Percentiles rank a stretch among this genome's conserved stretches.
These are phyloP conservation scores for Buathra laborator DNA, from an alignment of 2,888 invertebrate genomes.

Conservation along the genomic window DNA sequence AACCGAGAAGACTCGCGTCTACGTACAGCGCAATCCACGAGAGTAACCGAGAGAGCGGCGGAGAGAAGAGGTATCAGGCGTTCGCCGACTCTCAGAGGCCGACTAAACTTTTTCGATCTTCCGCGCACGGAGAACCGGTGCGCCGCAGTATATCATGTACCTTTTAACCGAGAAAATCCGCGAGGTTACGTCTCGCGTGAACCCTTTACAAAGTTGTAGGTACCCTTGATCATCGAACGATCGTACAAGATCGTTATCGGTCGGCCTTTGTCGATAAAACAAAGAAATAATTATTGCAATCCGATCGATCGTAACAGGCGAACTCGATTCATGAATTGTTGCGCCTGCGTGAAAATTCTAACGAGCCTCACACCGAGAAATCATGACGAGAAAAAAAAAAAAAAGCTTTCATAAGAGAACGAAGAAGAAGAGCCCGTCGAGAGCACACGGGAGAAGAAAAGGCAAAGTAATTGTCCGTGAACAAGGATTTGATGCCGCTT, in stretches of 20 bases:
- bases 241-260: conserved; percentile 52
- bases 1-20: not conserved
- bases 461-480: conserved; percentile 61
- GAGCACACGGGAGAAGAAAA: conserved; percentile 32
- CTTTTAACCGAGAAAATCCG: conserved; percentile 42
- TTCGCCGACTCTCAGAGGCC: conserved; percentile 36
- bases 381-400: conserved; percentile 1
- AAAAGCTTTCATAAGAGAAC: conserved; percentile 21
- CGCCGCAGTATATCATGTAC: conserved; percentile 54
- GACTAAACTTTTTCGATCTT: conserved; percentile 66
- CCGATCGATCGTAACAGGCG: not conserved
- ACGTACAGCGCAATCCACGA: not conserved
- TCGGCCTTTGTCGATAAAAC: conserved; percentile 39
- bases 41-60: not conserved
- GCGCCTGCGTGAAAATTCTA: conserved; percentile 33
- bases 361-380: conserved; percentile 29
- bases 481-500: conserved; percentile 37
- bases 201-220: conserved; percentile 37
- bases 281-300: conserved; percentile 51
- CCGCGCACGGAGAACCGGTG: conserved; percentile 46
- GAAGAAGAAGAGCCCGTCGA: conserved; percentile 26
- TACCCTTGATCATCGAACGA: conserved; percentile 59
- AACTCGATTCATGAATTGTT: conserved; percentile 5
- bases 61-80: conserved; percentile 13
- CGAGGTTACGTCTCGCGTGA: conserved; percentile 57